Evolutionary conservation across 2,888 invertebrate genomes (phyloP).

Genomic region (Acanthosepion pharaonis): DNA sequence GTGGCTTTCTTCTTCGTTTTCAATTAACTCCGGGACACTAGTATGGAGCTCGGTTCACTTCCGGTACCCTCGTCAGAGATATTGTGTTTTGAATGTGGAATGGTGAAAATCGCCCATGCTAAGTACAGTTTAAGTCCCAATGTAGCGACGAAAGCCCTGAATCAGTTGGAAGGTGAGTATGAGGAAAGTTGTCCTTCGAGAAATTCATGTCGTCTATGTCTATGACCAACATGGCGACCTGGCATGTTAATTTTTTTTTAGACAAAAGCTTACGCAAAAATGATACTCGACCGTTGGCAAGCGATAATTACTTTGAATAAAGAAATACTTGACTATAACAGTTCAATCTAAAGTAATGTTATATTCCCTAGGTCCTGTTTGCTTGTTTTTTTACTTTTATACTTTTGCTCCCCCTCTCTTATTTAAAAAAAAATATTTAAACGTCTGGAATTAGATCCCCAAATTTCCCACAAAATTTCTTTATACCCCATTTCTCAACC

Average conservation of each 20-base stretch:
- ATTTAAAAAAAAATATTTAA: not conserved
- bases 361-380: not conserved
- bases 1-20: constrained; percentile 45
- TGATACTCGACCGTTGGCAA: not conserved
- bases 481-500: not conserved
- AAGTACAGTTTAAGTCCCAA: constrained; percentile 38
- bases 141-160: constrained; percentile 1
- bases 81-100: constrained; percentile 47
- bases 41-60: constrained; percentile 47
- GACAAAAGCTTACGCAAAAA: not conserved
- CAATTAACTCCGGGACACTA: constrained; percentile 44
- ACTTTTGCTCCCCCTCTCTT: not conserved
- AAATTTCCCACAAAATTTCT: not conserved
- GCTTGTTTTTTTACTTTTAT: not conserved
- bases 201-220: not conserved
- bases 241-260: not conserved
- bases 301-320: not conserved
- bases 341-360: not conserved
- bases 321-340: not conserved
- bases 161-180: constrained; percentile 45
- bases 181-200: not conserved
- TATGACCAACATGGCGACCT: constrained; percentile 11
- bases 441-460: not conserved
- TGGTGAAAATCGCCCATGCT: constrained; percentile 43
- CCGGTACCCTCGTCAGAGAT: constrained; percentile 45